Evolutionary conservation across 2,888 invertebrate species (phyloP), one percentile per base, ranked within the genome.

Genomic region (Sarcophaga variegata): DNA sequence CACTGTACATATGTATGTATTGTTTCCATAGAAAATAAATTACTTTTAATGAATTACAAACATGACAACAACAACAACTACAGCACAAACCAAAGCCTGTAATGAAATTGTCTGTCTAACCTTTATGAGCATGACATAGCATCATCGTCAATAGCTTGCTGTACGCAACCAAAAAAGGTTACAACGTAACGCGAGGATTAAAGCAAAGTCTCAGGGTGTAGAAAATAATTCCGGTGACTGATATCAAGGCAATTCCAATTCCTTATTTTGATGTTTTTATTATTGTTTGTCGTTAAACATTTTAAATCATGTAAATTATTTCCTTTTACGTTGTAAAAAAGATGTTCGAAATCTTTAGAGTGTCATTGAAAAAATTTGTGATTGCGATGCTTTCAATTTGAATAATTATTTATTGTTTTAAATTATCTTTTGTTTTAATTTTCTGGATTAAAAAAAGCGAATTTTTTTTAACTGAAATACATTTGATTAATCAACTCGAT

Each of bases 251-350:
- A 27, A 20, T 37, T 37, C 8, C 37, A 27, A 20, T 37, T 37
- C 8, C 37, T 78, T 69, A 25, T 64, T 17, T 66, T 70, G 27
- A 59, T 49, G 25, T 37, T 14, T 27, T 45, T 69, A 67, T 11
- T 75, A 49, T 54, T 62, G 82, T 77, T 59, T 71, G 45, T 27
- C 80, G 60, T 71, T 63, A 80, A 80, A 75, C 70, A 59, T 71
- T 79, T 83, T 17, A 69, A 66, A 70, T 76, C 70, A 76, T 75
- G 63, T 22, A 83, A 79, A 83, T 75, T 49, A 79, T 49, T 79
- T 79, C 62, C 66, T 72, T 83, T 77, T n/a, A 20, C 8, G 10
- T 2, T 10, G 2, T 10, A 10, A 37, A 37, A 37, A 37, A 0
- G 37, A 37, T 0, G 0, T 37, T 2, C 37, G 10, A 37, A 8